Conservation (phyloP, 1,140 invertebrate genomes). For the Apis dorsata region DNA sequence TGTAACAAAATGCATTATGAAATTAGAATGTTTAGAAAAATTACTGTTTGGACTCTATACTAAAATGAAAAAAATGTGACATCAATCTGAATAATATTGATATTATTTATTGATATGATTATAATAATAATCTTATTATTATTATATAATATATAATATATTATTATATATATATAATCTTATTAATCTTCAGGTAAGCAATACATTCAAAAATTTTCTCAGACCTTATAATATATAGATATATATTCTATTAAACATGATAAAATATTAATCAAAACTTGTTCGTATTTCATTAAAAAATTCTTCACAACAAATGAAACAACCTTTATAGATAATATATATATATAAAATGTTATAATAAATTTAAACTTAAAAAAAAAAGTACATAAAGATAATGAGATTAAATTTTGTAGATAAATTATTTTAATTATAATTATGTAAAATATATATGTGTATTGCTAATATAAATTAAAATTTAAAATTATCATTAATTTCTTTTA, state of each 20-base stretch:
- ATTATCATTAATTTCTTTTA: constrained; percentile 58
- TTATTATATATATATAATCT: constrained; percentile 83
- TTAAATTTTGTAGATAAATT: too few relatives aligned
- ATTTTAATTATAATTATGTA: too few relatives aligned
- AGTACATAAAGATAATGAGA: too few relatives aligned
- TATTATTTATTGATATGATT: constrained; percentile 95
- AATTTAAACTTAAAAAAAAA: too few relatives aligned
- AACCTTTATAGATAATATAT: neutral
- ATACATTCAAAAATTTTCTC: neutral
- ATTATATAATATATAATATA: constrained; percentile 78
- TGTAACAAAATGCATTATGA: constrained; percentile 98
- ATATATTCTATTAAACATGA: neutral
- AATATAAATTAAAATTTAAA: neutral
- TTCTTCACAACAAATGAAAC: neutral
- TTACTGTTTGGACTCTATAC: constrained; percentile 97
- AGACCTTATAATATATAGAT: neutral
- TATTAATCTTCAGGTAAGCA: constrained; percentile 87
- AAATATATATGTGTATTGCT: too few relatives aligned
- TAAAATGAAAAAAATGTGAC: constrained; percentile 93
- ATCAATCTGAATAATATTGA: constrained; percentile 95
- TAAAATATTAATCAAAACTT: neutral
- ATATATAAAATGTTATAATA: too few relatives aligned
- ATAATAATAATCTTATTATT: constrained; percentile 94
- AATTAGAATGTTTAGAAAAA: constrained; percentile 94
- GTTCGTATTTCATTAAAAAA: neutral